These are phyloP conservation scores for Diplosoma virens DNA, from an alignment of 23 tunicate species.

Conservation along the genomic window DNA sequence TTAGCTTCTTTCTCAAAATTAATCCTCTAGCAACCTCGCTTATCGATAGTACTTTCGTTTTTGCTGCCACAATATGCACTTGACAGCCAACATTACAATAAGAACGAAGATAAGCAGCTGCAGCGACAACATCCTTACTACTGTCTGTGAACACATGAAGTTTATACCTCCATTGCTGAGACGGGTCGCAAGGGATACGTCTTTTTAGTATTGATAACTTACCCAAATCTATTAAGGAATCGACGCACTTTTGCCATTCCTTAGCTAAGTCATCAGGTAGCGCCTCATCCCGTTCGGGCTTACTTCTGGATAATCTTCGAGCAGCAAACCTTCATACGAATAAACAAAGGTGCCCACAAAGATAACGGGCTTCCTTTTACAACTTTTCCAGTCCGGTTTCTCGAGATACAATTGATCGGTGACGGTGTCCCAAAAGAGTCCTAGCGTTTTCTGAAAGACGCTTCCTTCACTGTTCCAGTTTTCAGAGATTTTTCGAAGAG, in stretches of 20 bases:
- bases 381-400: neutral
- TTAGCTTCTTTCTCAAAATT: neutral
- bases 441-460: neutral
- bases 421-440: constrained; percentile 1
- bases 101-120: constrained; percentile 9
- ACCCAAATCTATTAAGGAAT: neutral
- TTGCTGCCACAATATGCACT: neutral
- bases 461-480: neutral
- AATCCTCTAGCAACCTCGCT: neutral
- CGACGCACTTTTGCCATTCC: constrained; percentile 14
- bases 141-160: constrained; percentile 15
- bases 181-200: neutral
- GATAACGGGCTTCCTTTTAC: neutral
- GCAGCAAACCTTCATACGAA: neutral
- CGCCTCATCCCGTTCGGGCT: neutral
- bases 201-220: neutral
- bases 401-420: neutral
- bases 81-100: neutral
- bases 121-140: constrained; percentile 14
- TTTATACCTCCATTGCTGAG: neutral
- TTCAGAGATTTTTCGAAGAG: neutral
- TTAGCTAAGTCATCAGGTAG: neutral
- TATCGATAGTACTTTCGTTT: neutral
- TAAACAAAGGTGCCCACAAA: neutral
- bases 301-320: constrained; percentile 1